These are phyloP conservation scores for Istiophorus platypterus DNA, from an alignment of 2,113 vertebrate species.

Conservation along the genomic window DNA sequence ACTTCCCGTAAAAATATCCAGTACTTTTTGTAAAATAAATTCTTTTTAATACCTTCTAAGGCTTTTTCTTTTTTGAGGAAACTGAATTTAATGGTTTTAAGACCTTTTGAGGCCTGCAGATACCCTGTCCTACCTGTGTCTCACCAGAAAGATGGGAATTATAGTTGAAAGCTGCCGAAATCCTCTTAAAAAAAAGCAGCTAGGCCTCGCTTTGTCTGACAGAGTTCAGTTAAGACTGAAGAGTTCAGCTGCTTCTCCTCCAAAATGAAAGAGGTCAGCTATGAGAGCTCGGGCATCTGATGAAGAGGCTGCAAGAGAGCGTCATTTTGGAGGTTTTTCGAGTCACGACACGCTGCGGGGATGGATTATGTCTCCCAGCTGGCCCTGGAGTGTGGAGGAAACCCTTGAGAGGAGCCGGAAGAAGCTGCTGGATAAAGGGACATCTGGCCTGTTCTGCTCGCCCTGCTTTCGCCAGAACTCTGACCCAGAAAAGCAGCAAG, in stretches of 20 bases:
- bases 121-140: not conserved
- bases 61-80: no score
- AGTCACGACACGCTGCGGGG: slow-evolving; percentile 27
- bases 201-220: not conserved
- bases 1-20: no score
- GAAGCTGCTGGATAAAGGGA: slow-evolving; percentile 71
- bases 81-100: no score
- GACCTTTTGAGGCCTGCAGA: not conserved
- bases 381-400: slow-evolving; percentile 46
- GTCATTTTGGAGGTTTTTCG: slow-evolving; percentile 29
- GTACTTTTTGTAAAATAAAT: no score
- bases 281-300: slow-evolving; percentile 32
- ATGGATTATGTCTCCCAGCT: slow-evolving; percentile 50
- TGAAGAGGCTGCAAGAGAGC: slow-evolving; percentile 8
- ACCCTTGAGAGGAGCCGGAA: slow-evolving; percentile 52
- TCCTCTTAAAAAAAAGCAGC: not conserved
- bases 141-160: not conserved
- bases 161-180: not conserved
- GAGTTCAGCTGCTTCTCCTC: slow-evolving; percentile 49
- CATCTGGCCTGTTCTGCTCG: slow-evolving; percentile 61
- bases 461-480: slow-evolving; percentile 27
- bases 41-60: no score
- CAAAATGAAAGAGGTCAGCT: slow-evolving; percentile 41
- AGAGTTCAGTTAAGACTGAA: slow-evolving; percentile 27
- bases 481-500: slow-evolving; percentile 22